Base-by-base conservation (phyloP, 2,797 vertebrate genomes). In the Atherinosoma microstoma region DNA sequence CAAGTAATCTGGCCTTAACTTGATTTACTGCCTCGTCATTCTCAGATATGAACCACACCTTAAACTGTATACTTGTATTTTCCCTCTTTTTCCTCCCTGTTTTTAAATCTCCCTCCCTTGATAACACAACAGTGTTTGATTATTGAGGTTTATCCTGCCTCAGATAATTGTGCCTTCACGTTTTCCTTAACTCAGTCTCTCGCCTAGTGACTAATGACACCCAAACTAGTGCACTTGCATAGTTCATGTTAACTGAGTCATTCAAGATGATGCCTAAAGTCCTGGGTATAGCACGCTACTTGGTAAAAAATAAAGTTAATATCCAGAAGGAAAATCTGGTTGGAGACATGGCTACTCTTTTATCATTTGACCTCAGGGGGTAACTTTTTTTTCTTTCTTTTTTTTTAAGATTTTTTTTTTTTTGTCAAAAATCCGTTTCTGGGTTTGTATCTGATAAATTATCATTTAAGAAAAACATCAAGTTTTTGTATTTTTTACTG, bases 301-400 rank as follows among this genome's bases (percentile, higher is more conserved):
- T 78, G 3, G 24, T 30, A 86, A 83, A 83, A n/a, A 27, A 27
- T 27, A 27, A 27, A 76, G 82, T 84, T 80, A 36, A 79, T 68
- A 74, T 70, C 67, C 76, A 76, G 83, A 85, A 84, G 80, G 67
- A 70, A 80, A 81, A 65, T 87, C 80, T 83, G 78, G 67, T 82
- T 85, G 73, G 75, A 90, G 83, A 91, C 80, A 70, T 76, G 83
- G 89, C 86, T 91, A 87, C 90, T 84, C 73, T 88, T 90, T 92
- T 89, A 92, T 92, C 93, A 90, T 93, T 94, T 93, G 87, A 95
- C 94, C 95, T 96, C 95, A 96, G 95, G 95, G 94, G 92, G 91
- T 90, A 88, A 91, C 90, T 91, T 86, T 93, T 84, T 93, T 83
- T 93, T 89, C 84, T 16, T 13, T 20, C n/a, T 32, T 27, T 15